A percentile compares a stretch with the other conserved stretches of the same genome.
These are phyloP conservation scores for Drosophila obscura DNA, from an alignment of 1,140 invertebrate species.

Conservation along the genomic window DNA sequence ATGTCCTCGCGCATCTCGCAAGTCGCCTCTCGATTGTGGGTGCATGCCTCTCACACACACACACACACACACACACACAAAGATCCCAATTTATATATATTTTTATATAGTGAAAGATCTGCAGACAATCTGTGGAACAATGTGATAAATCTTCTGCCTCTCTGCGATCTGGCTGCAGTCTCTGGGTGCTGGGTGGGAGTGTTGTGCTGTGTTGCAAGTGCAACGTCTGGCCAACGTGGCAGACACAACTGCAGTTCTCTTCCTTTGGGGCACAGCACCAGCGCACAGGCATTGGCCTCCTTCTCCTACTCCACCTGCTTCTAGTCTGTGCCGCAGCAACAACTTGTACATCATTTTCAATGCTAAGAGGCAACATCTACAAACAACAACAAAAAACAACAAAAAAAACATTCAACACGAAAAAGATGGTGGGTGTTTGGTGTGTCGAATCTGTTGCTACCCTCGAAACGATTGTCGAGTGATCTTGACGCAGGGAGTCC, in stretches of 20 bases:
- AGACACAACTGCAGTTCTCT: no score
- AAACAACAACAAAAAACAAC: constrained; percentile 4
- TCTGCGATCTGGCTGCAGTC: constrained; percentile 50
- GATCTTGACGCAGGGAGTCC: no score
- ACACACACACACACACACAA: not conserved
- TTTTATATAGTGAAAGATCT: constrained; percentile 63
- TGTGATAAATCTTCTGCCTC: constrained; percentile 78
- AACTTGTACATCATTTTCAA: constrained; percentile 82
- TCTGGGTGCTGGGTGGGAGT: constrained; percentile 67
- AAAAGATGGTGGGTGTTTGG: no score
- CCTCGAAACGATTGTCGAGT: no score
- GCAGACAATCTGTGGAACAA: constrained; percentile 82
- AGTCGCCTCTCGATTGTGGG: constrained; percentile 53
- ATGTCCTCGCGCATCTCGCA: constrained; percentile 34
- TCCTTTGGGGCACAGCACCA: no score
- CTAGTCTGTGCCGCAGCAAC: constrained; percentile 62
- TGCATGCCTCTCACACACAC: constrained; percentile 52
- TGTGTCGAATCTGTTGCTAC: no score
- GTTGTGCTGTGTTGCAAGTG: constrained; percentile 35
- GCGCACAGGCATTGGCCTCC: no score
- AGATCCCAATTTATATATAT: constrained; percentile 7
- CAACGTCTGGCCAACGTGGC: no score
- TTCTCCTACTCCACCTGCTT: constrained; percentile 1
- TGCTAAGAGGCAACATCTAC: constrained; percentile 71
- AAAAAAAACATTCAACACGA: constrained; percentile 20